Conservation (phyloP, 2,888 invertebrate genomes). For the Dynastes grantii region DNA sequence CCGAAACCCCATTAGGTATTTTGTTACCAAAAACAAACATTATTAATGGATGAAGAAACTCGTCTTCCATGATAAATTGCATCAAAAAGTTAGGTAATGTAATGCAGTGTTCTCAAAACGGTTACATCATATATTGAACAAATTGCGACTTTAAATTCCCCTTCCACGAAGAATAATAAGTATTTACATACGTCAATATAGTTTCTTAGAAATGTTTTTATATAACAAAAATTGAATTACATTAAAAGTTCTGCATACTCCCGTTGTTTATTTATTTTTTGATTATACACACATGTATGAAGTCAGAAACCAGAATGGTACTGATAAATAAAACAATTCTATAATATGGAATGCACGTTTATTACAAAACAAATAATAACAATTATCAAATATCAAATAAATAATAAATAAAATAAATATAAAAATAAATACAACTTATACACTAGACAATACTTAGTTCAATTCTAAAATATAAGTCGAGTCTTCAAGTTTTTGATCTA, state of each 20-base stretch:
- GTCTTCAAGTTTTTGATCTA: constrained; percentile 31
- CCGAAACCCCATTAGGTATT: too few relatives aligned
- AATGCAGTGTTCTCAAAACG: too few relatives aligned
- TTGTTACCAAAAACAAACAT: too few relatives aligned
- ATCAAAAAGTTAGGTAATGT: too few relatives aligned
- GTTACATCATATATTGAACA: too few relatives aligned
- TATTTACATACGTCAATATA: constrained; percentile 15
- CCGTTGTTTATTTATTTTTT: constrained; percentile 27
- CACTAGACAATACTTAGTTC: constrained; percentile 23
- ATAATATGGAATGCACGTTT: constrained; percentile 2
- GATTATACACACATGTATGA: background rate
- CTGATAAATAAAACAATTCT: background rate
- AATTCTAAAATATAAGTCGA: constrained; percentile 18
- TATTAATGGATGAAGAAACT: too few relatives aligned
- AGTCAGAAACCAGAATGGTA: background rate
- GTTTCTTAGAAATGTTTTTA: constrained; percentile 5
- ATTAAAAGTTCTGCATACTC: background rate
- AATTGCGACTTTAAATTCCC: too few relatives aligned
- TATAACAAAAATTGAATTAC: background rate
- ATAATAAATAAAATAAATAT: constrained; percentile 15
- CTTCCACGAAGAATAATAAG: background rate
- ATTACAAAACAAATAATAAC: constrained; percentile 11
- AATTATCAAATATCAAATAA: constrained; percentile 15
- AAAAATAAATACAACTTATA: constrained; percentile 21
- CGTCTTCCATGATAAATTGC: too few relatives aligned